phyloP scores from a whole-genome alignment of 2,888 invertebrate genomes.

The Watsonalla binaria region DNA sequence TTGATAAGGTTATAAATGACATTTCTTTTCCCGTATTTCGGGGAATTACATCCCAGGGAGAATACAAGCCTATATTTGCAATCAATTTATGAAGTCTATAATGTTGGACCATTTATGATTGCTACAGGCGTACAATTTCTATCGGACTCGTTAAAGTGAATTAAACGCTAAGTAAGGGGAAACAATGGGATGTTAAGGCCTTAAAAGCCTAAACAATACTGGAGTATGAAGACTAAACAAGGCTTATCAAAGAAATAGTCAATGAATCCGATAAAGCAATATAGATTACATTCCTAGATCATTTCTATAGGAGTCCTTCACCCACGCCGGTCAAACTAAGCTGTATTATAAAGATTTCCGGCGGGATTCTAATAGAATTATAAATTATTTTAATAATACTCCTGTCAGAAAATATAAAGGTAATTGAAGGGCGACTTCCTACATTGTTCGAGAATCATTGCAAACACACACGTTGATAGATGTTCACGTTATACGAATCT shows the following conservation, averaged over 20 bases:
- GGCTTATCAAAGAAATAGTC: not conserved
- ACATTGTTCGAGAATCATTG: no score
- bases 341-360: slow-evolving; percentile 35
- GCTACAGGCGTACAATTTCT: not conserved
- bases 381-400: slow-evolving; percentile 44
- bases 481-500: no score
- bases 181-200: not conserved
- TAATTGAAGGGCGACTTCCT: no score
- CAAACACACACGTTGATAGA: no score
- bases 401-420: slow-evolving; percentile 6
- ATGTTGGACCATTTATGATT: not conserved
- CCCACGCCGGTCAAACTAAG: slow-evolving; percentile 34
- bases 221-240: not conserved
- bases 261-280: not conserved
- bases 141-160: not conserved
- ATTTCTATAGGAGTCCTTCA: slow-evolving; percentile 5
- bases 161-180: not conserved
- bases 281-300: not conserved
- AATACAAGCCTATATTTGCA: no score
- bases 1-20: no score
- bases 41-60: no score
- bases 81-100: not conserved
- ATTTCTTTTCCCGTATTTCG: no score
- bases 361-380: slow-evolving; percentile 33
- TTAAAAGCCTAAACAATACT: not conserved